Evolutionary conservation across 2,113 vertebrate genomes (phyloP), one percentile per base, ranked within the genome.

Genomic region (Marcusenius ussheri): DNA sequence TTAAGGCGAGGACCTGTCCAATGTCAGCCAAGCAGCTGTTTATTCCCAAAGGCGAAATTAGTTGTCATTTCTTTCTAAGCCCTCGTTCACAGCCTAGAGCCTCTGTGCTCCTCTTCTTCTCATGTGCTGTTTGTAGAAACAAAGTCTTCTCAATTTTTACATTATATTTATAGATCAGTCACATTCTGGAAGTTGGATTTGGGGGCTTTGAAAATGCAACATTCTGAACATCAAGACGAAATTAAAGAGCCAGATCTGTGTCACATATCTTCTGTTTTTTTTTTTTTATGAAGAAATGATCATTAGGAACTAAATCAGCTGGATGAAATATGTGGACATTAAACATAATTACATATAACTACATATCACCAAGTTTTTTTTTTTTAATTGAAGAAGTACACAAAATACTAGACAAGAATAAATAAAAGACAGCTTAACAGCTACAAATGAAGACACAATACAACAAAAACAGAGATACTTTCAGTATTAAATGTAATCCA

Each of bases 121-220:
- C 49, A 17, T 51, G 49, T 53, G 24, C 31, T 56, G 50, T 39
- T 87, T 87, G 85, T 35, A 53, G n/a, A 53, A 87, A 53, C 24
- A 47, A 83, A 87, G 49, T 53, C 85, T 53, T 21, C 24, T 13
- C 21, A 87, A 56, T 87, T 87, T 53, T 53, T 87, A 56, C 45
- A 86, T 86, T 86, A 27, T 87, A 87, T 53, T 87, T 87, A 53
- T 56, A 87, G 85, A 87, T 87, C 49, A 87, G 50, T 31, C 85
- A 17, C 17, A 46, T 51, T 87, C 47, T 24, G n/a, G 47, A 87
- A 87, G 53, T 31, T 87, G 50, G 85, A 56, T 87, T 87, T 53
- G 31, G 50, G 50, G 31, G 1, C 49, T 87, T 56, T 87, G 19
- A 53, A 87, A 87, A 87, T 39, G 15, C 13, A 35, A 15, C 4